Evolutionary conservation across 35 echinoderm and acorn worm species (phyloP).

Genomic region (Patiria miniata): DNA sequence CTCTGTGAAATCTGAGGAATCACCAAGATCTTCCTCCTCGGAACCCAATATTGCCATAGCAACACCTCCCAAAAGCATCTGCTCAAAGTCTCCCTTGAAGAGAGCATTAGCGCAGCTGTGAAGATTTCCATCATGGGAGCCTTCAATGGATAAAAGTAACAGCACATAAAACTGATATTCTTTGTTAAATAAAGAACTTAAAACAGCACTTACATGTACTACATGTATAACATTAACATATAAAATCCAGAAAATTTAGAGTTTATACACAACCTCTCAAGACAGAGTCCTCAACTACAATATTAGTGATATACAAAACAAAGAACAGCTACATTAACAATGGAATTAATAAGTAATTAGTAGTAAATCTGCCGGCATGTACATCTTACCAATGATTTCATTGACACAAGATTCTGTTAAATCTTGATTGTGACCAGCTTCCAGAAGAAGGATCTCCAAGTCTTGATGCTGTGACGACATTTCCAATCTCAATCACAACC

Average conservation of each 20-base stretch:
- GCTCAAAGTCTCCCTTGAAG: slow-evolving; percentile 12
- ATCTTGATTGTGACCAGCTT: not conserved
- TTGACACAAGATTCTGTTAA: not conserved
- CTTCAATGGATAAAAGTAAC: not conserved
- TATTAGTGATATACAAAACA: too few species aligned
- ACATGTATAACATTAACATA: too few species aligned
- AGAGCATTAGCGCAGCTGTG: not conserved
- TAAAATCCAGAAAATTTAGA: too few species aligned
- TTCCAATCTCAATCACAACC: too few species aligned
- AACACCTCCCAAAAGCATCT: not conserved
- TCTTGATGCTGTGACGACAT: not conserved
- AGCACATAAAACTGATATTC: not conserved
- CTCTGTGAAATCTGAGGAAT: not conserved
- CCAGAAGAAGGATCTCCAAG: not conserved
- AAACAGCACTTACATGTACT: too few species aligned
- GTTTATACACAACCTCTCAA: too few species aligned
- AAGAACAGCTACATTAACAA: too few species aligned
- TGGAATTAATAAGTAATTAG: too few species aligned
- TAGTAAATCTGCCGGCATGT: too few species aligned
- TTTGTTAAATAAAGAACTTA: too few species aligned
- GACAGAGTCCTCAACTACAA: too few species aligned
- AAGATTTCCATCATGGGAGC: slow-evolving; percentile 3
- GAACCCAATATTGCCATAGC: not conserved
- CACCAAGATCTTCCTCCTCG: not conserved
- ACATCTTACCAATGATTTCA: not conserved